Evolutionary conservation across 1,140 invertebrate genomes (phyloP).

Genomic region (Calephelis nemesis): DNA sequence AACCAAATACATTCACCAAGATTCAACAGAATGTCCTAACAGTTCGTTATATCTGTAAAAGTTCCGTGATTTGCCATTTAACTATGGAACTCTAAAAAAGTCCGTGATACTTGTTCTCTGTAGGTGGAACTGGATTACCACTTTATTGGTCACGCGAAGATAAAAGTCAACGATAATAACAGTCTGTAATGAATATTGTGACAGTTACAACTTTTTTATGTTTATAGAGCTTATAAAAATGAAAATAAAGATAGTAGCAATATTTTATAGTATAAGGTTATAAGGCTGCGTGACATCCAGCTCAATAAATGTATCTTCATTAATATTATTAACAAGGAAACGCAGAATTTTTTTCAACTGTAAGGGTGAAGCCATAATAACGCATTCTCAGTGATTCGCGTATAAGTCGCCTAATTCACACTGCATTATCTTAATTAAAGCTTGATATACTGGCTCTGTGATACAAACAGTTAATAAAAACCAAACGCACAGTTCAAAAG

Average conservation of each 20-base stretch:
- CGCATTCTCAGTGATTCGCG: too few species aligned
- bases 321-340: constrained; percentile 2
- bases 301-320: neutral
- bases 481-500: too few species aligned
- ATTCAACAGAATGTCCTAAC: too few species aligned
- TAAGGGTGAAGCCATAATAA: too few species aligned
- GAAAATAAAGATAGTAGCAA: constrained; percentile 13
- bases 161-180: constrained; percentile 13
- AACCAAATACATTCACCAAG: too few species aligned
- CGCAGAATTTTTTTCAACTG: neutral
- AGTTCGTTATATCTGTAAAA: too few species aligned
- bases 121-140: constrained; percentile 14
- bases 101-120: neutral
- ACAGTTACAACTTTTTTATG: constrained; percentile 19
- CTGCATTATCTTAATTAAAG: too few species aligned
- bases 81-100: too few species aligned
- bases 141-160: constrained; percentile 14
- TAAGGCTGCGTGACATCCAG: neutral
- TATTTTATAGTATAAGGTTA: constrained; percentile 10
- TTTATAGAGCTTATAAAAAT: constrained; percentile 15
- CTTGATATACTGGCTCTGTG: too few species aligned
- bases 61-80: too few species aligned
- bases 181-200: constrained; percentile 13
- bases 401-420: too few species aligned
- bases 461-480: too few species aligned